Percentiles rank a stretch among this genome's conserved stretches.
Evolutionary conservation across 2,888 invertebrate species (phyloP).

Genomic region (Allophyes oxyacanthae): DNA sequence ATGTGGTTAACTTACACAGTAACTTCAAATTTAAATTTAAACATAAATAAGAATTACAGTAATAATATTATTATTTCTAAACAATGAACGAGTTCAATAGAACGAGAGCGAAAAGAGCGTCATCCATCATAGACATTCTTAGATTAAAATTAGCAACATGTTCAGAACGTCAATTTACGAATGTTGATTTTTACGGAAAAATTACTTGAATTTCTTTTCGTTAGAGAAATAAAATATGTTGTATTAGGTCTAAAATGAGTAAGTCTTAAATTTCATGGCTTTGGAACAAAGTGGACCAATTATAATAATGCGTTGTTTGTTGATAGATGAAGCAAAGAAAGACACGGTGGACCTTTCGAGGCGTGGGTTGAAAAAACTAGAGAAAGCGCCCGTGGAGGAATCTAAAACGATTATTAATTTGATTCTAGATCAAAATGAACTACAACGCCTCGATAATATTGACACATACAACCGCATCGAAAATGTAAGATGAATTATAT

Average conservation of each 20-base stretch:
- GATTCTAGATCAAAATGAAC: slow-evolving; percentile 95
- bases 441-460: slow-evolving; percentile 96
- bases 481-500: slow-evolving; percentile 88
- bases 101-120: too few relatives aligned
- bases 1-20: too few relatives aligned
- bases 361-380: slow-evolving; percentile 94
- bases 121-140: too few relatives aligned
- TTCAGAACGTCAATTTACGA: slow-evolving; percentile 72
- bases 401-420: slow-evolving; percentile 91
- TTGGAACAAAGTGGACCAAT: slow-evolving; percentile 4
- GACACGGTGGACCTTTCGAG: slow-evolving; percentile 93
- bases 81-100: too few relatives aligned
- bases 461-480: slow-evolving; percentile 94
- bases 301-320: slow-evolving; percentile 25
- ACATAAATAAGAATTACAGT: too few relatives aligned
- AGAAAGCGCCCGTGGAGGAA: slow-evolving; percentile 92
- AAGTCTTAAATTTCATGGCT: slow-evolving; percentile 47
- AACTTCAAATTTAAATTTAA: too few relatives aligned
- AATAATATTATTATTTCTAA: too few relatives aligned
- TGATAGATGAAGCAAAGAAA: slow-evolving; percentile 67
- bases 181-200: slow-evolving; percentile 74
- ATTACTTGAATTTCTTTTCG: slow-evolving; percentile 61
- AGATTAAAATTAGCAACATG: neutral
- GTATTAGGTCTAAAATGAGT: slow-evolving; percentile 72
- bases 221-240: slow-evolving; percentile 69